Evolutionary conservation across 2,113 vertebrate species (phyloP).

Genomic region (Hippolais icterina): DNA sequence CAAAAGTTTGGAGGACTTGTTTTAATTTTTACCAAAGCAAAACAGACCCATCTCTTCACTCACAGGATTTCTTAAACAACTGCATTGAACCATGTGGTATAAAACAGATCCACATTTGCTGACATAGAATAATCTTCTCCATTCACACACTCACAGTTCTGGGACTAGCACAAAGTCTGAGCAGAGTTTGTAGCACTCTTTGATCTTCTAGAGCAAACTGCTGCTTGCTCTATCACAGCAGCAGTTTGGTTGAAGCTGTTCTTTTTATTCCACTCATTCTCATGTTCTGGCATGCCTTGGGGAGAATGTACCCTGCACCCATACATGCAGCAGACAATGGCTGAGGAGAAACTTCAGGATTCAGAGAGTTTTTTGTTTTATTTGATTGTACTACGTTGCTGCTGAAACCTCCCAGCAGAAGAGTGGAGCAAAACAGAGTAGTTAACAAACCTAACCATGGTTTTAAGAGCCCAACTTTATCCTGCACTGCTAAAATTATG

Average conservation of each 20-base stretch:
- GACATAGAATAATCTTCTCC: neutral
- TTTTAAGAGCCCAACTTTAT: neutral
- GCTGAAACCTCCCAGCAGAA: constrained; percentile 5
- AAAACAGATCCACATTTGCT: neutral
- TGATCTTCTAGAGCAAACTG: neutral
- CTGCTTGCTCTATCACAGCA: neutral
- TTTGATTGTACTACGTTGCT: neutral
- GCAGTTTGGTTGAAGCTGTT: neutral
- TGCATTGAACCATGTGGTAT: neutral
- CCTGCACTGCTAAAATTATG: neutral
- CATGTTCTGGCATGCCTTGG: neutral
- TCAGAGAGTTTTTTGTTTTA: neutral
- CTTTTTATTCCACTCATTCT: neutral
- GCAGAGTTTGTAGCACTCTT: neutral
- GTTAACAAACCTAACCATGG: neutral
- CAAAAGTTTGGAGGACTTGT: neutral
- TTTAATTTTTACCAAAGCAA: neutral
- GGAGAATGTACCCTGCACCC: neutral
- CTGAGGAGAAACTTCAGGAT: neutral
- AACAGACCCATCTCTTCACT: neutral
- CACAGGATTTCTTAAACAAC: neutral
- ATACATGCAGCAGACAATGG: neutral
- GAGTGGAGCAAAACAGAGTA: neutral
- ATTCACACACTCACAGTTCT: neutral
- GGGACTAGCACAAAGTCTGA: neutral